A percentile compares a stretch with the other conserved stretches of the same genome.
Conservation (phyloP, 2,797 vertebrate genomes). For the Phrynocephalus forsythii region DNA sequence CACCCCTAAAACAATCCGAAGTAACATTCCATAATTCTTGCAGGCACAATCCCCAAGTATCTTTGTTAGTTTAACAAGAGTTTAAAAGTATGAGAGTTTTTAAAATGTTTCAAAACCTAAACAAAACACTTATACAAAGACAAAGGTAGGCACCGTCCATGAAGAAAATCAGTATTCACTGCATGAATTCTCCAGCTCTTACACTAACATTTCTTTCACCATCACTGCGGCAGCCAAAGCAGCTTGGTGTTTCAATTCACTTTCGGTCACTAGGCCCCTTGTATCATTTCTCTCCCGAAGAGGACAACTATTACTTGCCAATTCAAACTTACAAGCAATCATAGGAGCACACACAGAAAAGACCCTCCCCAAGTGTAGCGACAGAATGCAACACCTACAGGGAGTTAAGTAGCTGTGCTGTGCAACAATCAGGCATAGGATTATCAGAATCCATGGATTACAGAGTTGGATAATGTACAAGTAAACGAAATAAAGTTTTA, state of each 20-base stretch:
- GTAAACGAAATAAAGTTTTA: too few species aligned
- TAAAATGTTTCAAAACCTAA: too few species aligned
- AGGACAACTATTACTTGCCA: constrained; percentile 1
- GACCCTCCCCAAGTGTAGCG: not conserved
- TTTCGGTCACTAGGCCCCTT: not conserved
- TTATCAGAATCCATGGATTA: too few species aligned
- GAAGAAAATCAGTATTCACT: not conserved
- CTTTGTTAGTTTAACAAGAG: not conserved
- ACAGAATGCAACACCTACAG: not conserved
- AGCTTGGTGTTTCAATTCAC: not conserved
- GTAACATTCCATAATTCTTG: not conserved
- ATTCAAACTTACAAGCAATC: not conserved
- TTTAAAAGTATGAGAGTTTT: too few species aligned
- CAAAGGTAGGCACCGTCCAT: not conserved
- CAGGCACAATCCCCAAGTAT: not conserved
- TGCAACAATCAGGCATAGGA: not conserved
- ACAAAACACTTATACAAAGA: too few species aligned
- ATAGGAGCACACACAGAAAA: not conserved
- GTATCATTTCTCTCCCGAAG: not conserved
- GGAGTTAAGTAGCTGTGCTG: too few species aligned
- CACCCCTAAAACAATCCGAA: not conserved
- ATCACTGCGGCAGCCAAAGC: not conserved
- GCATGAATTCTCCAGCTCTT: not conserved
- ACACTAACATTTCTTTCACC: not conserved
- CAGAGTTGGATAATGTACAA: too few species aligned